Conservation (phyloP, 2,113 vertebrate genomes). For the Lepidothrix coronata region DNA sequence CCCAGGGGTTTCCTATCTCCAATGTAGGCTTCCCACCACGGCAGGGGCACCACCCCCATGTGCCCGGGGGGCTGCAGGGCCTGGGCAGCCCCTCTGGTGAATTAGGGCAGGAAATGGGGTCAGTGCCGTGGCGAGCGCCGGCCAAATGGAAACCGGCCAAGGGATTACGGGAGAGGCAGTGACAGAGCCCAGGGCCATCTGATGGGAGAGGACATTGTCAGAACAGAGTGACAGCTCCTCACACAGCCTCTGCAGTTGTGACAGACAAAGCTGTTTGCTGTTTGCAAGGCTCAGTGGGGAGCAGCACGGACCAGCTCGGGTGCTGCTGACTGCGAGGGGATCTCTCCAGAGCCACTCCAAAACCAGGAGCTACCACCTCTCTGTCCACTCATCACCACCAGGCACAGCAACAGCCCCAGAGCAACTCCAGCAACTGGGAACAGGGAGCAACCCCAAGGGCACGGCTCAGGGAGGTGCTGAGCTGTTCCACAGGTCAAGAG, state of each 20-base stretch:
- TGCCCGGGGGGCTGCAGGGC: neutral
- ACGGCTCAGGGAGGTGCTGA: neutral
- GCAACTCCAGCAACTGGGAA: neutral
- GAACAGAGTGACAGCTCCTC: constrained; percentile 23
- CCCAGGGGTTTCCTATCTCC: neutral
- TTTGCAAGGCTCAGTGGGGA: neutral
- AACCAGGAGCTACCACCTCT: neutral
- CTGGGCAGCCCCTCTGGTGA: neutral
- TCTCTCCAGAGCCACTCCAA: neutral
- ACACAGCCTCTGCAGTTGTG: neutral
- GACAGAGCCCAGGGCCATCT: constrained; percentile 47
- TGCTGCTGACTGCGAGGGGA: accelerated
- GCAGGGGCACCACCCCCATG: neutral
- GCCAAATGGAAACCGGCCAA: constrained; percentile 32
- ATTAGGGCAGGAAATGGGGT: constrained; percentile 47
- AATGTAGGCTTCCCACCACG: accelerated
- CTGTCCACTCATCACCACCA: neutral
- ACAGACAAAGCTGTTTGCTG: constrained; percentile 25
- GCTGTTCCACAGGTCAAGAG: neutral
- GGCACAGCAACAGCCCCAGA: neutral
- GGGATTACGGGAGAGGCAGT: constrained; percentile 18
- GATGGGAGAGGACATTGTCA: constrained; percentile 16
- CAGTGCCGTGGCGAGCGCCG: neutral
- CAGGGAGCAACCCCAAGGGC: neutral
- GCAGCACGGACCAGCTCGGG: neutral